These are phyloP conservation scores for Panagrolaimus sp. DNA, from an alignment of 1,140 invertebrate species.

Conservation along the genomic window DNA sequence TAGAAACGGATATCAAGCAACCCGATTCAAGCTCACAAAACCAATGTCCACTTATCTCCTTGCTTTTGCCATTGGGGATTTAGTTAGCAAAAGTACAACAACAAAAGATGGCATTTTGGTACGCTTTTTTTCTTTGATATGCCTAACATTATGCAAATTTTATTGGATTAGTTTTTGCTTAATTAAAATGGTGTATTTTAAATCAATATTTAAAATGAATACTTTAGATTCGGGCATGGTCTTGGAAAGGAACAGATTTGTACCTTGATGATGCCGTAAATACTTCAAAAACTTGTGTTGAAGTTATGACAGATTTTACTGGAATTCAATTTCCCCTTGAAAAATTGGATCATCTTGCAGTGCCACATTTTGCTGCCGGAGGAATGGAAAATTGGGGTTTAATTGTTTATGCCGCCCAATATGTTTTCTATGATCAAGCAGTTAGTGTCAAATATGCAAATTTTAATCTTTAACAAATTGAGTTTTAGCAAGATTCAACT, in stretches of 20 bases:
- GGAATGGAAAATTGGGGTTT: slow-evolving; percentile 18
- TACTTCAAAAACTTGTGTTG: background rate
- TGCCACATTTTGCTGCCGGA: background rate
- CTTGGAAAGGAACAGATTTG: background rate
- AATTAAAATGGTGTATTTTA: background rate
- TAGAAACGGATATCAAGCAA: slow-evolving; percentile 13
- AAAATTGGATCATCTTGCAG: slow-evolving; percentile 12
- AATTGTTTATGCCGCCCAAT: background rate
- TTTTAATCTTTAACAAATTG: background rate
- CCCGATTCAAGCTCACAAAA: background rate
- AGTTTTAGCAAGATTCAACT: background rate
- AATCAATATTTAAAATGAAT: background rate
- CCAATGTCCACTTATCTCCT: slow-evolving; percentile 1
- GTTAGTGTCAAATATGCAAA: background rate
- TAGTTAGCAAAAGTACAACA: background rate
- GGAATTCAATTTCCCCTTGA: background rate
- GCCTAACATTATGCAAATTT: too few relatives aligned
- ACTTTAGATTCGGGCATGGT: background rate
- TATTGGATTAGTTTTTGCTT: too few relatives aligned
- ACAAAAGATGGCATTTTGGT: slow-evolving; percentile 7
- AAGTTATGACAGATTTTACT: slow-evolving; percentile 12
- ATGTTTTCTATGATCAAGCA: background rate
- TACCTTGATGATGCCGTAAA: slow-evolving; percentile 1
- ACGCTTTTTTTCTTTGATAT: too few relatives aligned
- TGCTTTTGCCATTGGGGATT: slow-evolving; percentile 15